These are phyloP conservation scores for Vidua chalybeata DNA, from an alignment of 2,113 vertebrate genomes.

Conservation along the genomic window DNA sequence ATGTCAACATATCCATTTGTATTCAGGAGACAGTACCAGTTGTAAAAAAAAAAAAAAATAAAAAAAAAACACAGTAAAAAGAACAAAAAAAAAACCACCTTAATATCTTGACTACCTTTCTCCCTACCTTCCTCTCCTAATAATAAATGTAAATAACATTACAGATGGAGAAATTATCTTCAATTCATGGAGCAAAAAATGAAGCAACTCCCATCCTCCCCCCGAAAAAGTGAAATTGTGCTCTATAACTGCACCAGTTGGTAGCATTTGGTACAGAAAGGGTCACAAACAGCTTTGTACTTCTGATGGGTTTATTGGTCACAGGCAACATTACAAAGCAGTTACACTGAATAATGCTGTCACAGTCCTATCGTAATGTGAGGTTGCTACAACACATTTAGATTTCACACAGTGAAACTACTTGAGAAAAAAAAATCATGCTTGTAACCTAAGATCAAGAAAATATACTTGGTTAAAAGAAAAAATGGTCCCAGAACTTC, in stretches of 20 bases:
- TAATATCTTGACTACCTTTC: not conserved
- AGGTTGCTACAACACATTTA: conserved; percentile 50
- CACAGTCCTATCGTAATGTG: conserved; percentile 15
- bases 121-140: not conserved
- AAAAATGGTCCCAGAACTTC: conserved; percentile 15
- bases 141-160: not conserved
- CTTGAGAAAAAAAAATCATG: not conserved
- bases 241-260: not conserved
- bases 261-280: not conserved
- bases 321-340: conserved; percentile 14
- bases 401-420: conserved; percentile 61
- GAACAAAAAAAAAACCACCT: not conserved
- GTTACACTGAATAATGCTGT: conserved; percentile 43
- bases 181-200: not conserved
- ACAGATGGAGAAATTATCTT: not conserved
- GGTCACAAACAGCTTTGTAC: not conserved
- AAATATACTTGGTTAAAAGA: conserved; percentile 19
- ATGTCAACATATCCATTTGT: not conserved
- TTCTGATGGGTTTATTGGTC: conserved; percentile 44
- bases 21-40: not conserved
- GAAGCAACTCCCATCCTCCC: rapidly evolving
- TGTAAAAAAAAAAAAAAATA: not conserved
- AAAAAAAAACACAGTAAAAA: too few species aligned
- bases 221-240: rapidly evolving
- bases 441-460: conserved; percentile 25